Evolutionary conservation across 2,797 vertebrate genomes (phyloP), one percentile per base, ranked within the genome.

Genomic region (Pteropus rufus): DNA sequence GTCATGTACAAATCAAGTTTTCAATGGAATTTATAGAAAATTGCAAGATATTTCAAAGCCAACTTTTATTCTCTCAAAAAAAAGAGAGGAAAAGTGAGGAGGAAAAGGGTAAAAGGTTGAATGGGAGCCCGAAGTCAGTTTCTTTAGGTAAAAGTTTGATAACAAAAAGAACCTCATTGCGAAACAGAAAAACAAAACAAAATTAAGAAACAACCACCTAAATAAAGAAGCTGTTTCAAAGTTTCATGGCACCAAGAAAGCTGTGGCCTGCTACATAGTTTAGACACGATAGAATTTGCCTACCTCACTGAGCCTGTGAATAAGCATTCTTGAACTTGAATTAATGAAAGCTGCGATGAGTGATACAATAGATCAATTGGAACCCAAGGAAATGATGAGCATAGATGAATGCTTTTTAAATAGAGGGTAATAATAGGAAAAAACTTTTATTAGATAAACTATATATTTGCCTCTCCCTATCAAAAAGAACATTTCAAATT

Each of bases 401-500:
- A 81, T 31, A 81, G 56, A 81, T 67, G 18, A 94, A 92, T 90
- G 52, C 34, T 92, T 91, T 93, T 58, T 39, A 72, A 94, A 90
- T 75, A 89, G 29, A 94, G n/a, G 44, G 23, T 29, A 72, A 4
- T 39, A 77, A 81, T 24, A 86, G 12, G 46, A 56, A 65, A 89
- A 81, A 39, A 2, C 5, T 80, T 77, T 87, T 39, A 89, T 81
- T 89, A 39, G 26, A 89, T 87, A 93, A 85, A 86, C 49, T 83
- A 49, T 79, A 8, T 70, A 73, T 58, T 44, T 62, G 5, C 12
- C 19, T 26, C 4, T 72, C n/a, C 34, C 29, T 93, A 34, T 84
- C 52, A 95, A 91, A 46, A 96, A 95, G 87, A 84, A 36, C 12
- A 84, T 95, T 97, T 96, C 16, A 56, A 75, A 62, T 36, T 92